These are phyloP conservation scores for Eilema depressum DNA, from an alignment of 2,888 invertebrate genomes.

Conservation along the genomic window DNA sequence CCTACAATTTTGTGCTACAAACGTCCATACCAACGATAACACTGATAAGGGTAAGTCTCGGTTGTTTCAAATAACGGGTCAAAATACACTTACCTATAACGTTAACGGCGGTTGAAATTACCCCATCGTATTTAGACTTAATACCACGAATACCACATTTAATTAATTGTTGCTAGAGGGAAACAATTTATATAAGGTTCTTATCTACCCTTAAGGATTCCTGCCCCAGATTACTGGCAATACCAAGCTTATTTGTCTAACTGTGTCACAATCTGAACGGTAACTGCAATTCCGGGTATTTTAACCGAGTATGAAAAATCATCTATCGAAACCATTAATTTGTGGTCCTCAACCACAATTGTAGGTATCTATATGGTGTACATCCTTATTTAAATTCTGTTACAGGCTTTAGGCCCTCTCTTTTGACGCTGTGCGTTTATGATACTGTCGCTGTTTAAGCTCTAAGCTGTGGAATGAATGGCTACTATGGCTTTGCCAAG, in stretches of 20 bases:
- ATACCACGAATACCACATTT: constrained; percentile 19
- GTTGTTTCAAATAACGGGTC: not conserved
- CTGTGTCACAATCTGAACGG: not conserved
- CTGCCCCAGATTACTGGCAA: constrained; percentile 15
- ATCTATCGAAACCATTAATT: not conserved
- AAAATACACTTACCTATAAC: constrained; percentile 11
- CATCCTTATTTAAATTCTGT: not conserved
- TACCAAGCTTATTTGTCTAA: constrained; percentile 7
- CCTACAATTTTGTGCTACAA: not conserved
- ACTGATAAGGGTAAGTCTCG: not conserved
- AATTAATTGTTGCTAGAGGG: constrained; percentile 25
- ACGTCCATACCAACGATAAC: not conserved
- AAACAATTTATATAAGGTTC: constrained; percentile 26
- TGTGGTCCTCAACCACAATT: too few species aligned
- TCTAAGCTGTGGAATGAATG: too few species aligned
- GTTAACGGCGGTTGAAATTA: constrained; percentile 8
- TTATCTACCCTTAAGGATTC: constrained; percentile 19
- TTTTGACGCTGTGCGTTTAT: too few species aligned
- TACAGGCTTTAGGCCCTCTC: not conserved
- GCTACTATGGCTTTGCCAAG: too few species aligned
- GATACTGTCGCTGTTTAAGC: too few species aligned
- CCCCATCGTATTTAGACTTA: constrained; percentile 22
- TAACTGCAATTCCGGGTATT: not conserved
- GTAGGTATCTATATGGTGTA: too few species aligned
- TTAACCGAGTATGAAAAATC: not conserved